Base-by-base conservation (phyloP, 2,888 invertebrate species). In the Metopia argyrocephala region DNA sequence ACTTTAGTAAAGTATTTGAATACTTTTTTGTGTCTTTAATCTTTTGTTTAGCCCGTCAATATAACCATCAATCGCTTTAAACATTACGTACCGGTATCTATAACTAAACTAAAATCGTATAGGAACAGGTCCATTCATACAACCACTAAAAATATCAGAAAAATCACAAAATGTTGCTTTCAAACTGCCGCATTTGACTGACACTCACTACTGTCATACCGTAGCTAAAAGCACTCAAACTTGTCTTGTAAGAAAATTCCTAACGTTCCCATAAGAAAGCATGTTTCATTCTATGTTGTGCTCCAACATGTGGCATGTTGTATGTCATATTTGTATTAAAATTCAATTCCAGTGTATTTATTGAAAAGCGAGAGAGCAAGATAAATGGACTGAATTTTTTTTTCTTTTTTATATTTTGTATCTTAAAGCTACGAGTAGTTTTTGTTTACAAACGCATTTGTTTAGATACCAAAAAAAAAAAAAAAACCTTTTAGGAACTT, bases 101-200 rank as follows among this genome's bases (percentile, higher is more conserved):
- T 86, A 86, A 88, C 87, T 87, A 87, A 87, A 87, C 86, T 85
- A 82, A 85, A 86, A 86, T 87, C 86, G 86, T 71, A 84, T 85
- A 86, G 85, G 84, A 87, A 86, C 86, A 86, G 85, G 85, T 85
- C n/a, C 86, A 85, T 79, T 82, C 79, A 56, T 70, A 74, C 74
- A 73, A 73, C 69, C 79, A 75, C 46, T 70, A 54, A 79, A 59
- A 70, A 28, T 52, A 71, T 28, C 38, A 9, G 15, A 57, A 68
- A 64, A 61, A 21, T 52, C 20, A 25, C 2, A 12, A 15, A 15
- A 38, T 21, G 50, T 20, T 21, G 12, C 21, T 6, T n/a, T 18
- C 21, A 38, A 38, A 38, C 38, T 38, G 38, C 38, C 38, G 38
- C 38, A 38, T 38, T 12, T 15, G 15, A 38, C 38, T 15, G 7